Evolutionary conservation across 2,888 invertebrate species (phyloP).

Genomic region (Helobdella robusta): DNA sequence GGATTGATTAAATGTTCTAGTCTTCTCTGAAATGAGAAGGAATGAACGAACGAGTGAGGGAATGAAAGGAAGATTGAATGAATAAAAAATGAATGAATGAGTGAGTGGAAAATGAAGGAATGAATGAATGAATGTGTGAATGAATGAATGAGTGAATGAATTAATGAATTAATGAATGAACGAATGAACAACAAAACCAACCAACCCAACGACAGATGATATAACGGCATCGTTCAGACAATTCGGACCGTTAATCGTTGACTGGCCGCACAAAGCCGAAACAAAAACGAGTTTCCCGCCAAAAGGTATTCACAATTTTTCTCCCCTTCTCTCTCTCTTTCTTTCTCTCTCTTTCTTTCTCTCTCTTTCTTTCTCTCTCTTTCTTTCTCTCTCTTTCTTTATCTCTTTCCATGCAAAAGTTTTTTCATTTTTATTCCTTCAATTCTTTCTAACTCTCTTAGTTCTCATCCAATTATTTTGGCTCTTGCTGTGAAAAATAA

Average conservation of each 20-base stretch:
- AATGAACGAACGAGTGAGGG: not conserved
- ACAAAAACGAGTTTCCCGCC: constrained; percentile 98
- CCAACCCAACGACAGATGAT: constrained; percentile 59
- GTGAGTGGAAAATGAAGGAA: too few relatives aligned
- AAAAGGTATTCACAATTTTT: constrained; percentile 60
- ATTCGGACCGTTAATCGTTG: constrained; percentile 92
- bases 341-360: not conserved
- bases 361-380: not conserved
- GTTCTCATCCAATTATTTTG: too few relatives aligned
- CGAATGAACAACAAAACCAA: too few relatives aligned
- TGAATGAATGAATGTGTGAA: too few relatives aligned
- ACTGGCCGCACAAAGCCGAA: constrained; percentile 99
- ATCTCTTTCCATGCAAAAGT: not conserved
- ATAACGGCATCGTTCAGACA: constrained; percentile 93
- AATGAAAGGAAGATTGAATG: too few relatives aligned
- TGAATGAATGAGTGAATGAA: too few relatives aligned
- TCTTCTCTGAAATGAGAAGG: not conserved
- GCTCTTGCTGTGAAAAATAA: not conserved
- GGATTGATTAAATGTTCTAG: not conserved
- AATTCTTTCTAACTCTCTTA: too few relatives aligned
- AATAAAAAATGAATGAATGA: not conserved
- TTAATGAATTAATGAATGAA: not conserved
- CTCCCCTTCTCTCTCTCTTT: not conserved
- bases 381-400: not conserved
- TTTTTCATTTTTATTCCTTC: not conserved